Evolutionary conservation across 1,140 invertebrate genomes (phyloP), one percentile per base, ranked within the genome.

Genomic region (Camponotus vicinus): DNA sequence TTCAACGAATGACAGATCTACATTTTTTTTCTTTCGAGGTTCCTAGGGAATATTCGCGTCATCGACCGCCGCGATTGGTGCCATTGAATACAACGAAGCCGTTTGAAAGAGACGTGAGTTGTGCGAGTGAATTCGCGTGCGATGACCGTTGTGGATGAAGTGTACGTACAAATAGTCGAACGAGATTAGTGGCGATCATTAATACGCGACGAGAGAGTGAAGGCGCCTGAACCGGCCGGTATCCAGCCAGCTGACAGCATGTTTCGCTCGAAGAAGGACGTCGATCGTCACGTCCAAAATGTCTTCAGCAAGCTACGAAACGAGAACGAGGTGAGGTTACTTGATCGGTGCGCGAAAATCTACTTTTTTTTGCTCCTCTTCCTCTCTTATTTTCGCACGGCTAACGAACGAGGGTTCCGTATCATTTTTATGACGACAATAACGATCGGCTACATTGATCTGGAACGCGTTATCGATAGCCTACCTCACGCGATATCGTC

Each of bases 271-370:
- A 97, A 97, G 92, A 95, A 96, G 77, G 96, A 97, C 83, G 97
- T 97, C 8, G 97, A 97, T 92, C 96, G 95, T 86, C 97, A 97
- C 93, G 97, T 97, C 32, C 94, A 96, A 84, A 96, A 96, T 67
- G 95, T 97, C 70, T 95, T 97, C 76, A 95, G 95, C 61, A 97
- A 97, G 92, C 94, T 97, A 66, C 96, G 95, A 80, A 96, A 95
- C 87, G 96, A 97, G 86, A 96, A 95, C 75, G 97, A 97, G 96
- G 97, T 97, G 94, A 96, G 94, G 89, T 93, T 93, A 93, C 55
- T 55, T 85, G 42, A 86, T 71, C 57, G 52, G 32, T 52, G 18
- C 55, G 8, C 27, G 34, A 45, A 11, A 34, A 45, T 42, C 52
- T 67, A 0, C 32, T 0, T 88, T 34, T 49, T 3, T 49, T 40